Percentiles rank a stretch among this genome's conserved stretches.
phyloP scores from a whole-genome alignment of 2,797 vertebrate genomes.

The Manis javanica region DNA sequence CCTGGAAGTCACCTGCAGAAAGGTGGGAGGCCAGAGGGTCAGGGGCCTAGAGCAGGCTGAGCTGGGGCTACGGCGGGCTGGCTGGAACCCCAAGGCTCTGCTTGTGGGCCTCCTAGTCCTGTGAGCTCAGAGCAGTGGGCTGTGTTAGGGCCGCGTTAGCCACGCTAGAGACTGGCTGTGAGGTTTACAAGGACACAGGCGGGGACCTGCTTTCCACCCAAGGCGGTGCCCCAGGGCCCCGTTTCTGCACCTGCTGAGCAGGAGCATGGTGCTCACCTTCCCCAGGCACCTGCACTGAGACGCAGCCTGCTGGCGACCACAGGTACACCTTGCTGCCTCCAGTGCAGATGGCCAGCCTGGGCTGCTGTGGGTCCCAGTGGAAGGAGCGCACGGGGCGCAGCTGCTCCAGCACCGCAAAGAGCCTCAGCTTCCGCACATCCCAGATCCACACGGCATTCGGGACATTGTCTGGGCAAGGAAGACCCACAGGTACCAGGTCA shows the following conservation, averaged over 20 bases:
- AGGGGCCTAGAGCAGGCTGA: neutral
- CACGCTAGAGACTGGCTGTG: rapidly evolving
- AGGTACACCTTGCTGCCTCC: conserved; percentile 92
- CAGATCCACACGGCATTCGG: conserved; percentile 94
- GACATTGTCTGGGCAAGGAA: conserved; percentile 90
- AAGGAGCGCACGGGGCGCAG: conserved; percentile 90
- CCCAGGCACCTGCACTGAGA: conserved; percentile 92
- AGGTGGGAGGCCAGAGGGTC: neutral
- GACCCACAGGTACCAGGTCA: rapidly evolving
- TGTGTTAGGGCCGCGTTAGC: too few relatives aligned
- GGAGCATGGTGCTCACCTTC: conserved; percentile 89
- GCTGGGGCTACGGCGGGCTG: too few relatives aligned
- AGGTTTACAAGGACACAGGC: rapidly evolving
- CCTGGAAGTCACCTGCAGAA: conserved; percentile 91
- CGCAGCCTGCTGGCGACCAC: conserved; percentile 94
- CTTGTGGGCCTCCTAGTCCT: rapidly evolving
- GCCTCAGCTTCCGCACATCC: conserved; percentile 93
- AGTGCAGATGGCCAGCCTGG: conserved; percentile 94
- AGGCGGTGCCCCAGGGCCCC: neutral
- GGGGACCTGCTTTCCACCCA: rapidly evolving
- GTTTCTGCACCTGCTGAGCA: too few relatives aligned
- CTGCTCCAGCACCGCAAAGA: conserved; percentile 93
- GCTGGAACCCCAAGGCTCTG: too few relatives aligned
- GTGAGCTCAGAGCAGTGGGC: rapidly evolving
- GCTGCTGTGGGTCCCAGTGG: conserved; percentile 94